These are phyloP conservation scores for Xenopus tropicalis DNA, from an alignment of 2,113 vertebrate genomes.

Conservation along the genomic window UCB_Xtro_10.0 CM004446.2:85824501-85825000, in stretches of 20 bases:
- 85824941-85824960: too few species aligned
- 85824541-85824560: not conserved
- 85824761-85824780: constrained; percentile 39
- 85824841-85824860: not conserved
- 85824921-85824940: too few species aligned
- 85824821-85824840: constrained; percentile 11
- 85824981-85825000: too few species aligned
- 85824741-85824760: constrained; percentile 36
- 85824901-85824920: too few species aligned
- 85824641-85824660: not conserved
- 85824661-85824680: constrained; percentile 14
- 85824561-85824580: not conserved
- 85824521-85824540: not conserved
- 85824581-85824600: not conserved
- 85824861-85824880: not conserved
- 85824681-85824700: constrained; percentile 14
- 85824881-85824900: too few species aligned
- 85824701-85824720: constrained; percentile 23
- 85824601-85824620: not conserved
- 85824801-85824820: constrained; percentile 21
- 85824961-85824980: too few species aligned
- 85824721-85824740: constrained; percentile 35
- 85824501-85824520: not conserved
- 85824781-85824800: constrained; percentile 34
- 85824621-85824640: not conserved